Percentiles rank a stretch among this genome's conserved stretches.
Evolutionary conservation across 2,888 invertebrate species (phyloP).

Genomic region (Leptopilina syphax): DNA sequence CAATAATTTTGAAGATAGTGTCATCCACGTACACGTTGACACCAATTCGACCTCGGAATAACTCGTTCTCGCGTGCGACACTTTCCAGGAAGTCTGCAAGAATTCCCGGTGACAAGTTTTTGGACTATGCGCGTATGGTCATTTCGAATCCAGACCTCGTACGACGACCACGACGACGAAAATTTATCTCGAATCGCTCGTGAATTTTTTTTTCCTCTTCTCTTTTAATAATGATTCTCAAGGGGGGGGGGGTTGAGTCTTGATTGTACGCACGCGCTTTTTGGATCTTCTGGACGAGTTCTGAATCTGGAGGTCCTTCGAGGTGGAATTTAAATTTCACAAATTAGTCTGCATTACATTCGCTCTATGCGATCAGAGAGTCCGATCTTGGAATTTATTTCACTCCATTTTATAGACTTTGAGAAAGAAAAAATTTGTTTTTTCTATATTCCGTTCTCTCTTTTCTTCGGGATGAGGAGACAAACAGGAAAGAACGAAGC

Average conservation of each 20-base stretch:
- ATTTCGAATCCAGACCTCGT: conserved; percentile 49
- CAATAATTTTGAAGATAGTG: conserved; percentile 30
- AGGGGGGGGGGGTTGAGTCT: too few relatives aligned
- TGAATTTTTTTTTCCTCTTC: conserved; percentile 16
- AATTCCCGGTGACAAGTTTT: conserved; percentile 46
- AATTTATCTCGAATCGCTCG: conserved; percentile 61
- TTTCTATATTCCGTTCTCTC: neutral
- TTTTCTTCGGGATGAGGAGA: neutral
- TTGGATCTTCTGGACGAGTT: neutral
- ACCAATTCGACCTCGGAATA: conserved; percentile 45
- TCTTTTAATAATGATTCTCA: conserved; percentile 40
- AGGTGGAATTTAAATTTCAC: conserved; percentile 75
- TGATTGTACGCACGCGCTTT: too few relatives aligned
- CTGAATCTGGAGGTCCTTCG: conserved; percentile 48
- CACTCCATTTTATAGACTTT: too few relatives aligned
- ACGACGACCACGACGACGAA: conserved; percentile 36
- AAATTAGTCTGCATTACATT: conserved; percentile 76
- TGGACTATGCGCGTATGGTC: conserved; percentile 44
- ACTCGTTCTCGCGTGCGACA: conserved; percentile 51
- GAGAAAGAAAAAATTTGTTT: neutral
- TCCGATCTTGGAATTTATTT: conserved; percentile 64
- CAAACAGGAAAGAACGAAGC: conserved; percentile 29
- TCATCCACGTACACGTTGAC: conserved; percentile 37
- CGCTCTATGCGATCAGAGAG: conserved; percentile 52
- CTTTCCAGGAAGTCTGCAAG: conserved; percentile 55